Evolutionary conservation across 1,140 invertebrate species (phyloP).

Genomic region (Zaprionus vittiger): DNA sequence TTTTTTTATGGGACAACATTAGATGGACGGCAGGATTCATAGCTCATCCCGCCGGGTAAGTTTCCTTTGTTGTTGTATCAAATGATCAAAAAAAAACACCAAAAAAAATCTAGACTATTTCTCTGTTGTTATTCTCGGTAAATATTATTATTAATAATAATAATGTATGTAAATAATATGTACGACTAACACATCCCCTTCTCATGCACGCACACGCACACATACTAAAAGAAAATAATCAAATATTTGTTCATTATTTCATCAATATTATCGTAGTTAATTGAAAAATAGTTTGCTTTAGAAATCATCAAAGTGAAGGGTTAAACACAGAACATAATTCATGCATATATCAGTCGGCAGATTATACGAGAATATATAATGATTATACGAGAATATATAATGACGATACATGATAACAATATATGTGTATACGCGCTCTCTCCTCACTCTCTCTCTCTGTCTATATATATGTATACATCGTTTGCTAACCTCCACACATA

Average conservation of each 20-base stretch:
- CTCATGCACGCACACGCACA: slow-evolving; percentile 33
- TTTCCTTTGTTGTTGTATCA: slow-evolving; percentile 78
- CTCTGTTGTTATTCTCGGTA: slow-evolving; percentile 28
- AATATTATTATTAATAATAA: slow-evolving; percentile 18
- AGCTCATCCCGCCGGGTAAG: slow-evolving; percentile 85
- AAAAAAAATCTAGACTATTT: slow-evolving; percentile 14
- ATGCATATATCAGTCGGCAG: slow-evolving; percentile 40
- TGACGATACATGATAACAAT: background rate
- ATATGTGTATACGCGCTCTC: slow-evolving; percentile 6
- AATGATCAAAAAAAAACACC: slow-evolving; percentile 23
- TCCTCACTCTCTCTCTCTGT: slow-evolving; percentile 12
- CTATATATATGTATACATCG: slow-evolving; percentile 6
- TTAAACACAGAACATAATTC: slow-evolving; percentile 32
- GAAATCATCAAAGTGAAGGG: slow-evolving; percentile 22
- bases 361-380: slow-evolving; percentile 16
- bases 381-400: slow-evolving; percentile 15
- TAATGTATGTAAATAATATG: slow-evolving; percentile 21
- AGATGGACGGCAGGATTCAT: slow-evolving; percentile 85
- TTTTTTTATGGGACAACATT: slow-evolving; percentile 84
- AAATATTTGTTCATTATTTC: background rate
- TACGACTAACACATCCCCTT: slow-evolving; percentile 20
- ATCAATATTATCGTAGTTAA: background rate
- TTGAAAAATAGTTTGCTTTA: slow-evolving; percentile 22
- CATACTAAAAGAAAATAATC: slow-evolving; percentile 20
- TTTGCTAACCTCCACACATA: slow-evolving; percentile 19